Percentiles rank a stretch among this genome's conserved stretches.
phyloP scores from a whole-genome alignment of 2,113 vertebrate genomes.

The Ariopsis seemanni region DNA sequence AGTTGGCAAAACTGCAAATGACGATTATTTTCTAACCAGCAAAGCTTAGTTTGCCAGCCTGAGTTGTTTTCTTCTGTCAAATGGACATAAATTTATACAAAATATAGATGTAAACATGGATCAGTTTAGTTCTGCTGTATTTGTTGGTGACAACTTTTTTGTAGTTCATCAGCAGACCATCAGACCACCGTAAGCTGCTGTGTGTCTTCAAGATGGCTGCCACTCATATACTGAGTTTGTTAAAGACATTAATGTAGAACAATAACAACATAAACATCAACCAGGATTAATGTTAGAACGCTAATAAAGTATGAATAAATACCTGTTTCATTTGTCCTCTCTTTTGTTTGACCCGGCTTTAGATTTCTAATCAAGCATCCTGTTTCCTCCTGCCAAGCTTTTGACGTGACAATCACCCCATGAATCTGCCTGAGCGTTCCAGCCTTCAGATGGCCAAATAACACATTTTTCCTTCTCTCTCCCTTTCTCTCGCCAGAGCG shows the following conservation, averaged over 20 bases:
- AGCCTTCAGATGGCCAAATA: constrained; percentile 26
- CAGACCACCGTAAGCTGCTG: neutral
- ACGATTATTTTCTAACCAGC: neutral
- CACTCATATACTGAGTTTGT: neutral
- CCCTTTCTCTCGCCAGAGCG: neutral
- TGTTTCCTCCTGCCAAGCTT: constrained; percentile 12
- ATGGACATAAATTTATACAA: neutral
- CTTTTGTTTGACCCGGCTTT: constrained; percentile 16
- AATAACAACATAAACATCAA: neutral
- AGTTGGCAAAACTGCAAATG: neutral
- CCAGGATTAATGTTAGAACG: neutral
- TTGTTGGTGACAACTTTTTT: neutral
- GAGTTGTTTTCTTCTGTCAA: neutral
- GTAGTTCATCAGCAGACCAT: neutral
- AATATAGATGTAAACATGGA: neutral
- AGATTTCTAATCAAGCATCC: constrained; percentile 35
- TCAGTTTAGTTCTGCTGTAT: neutral
- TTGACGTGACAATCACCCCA: constrained; percentile 35
- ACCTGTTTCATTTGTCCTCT: constrained; percentile 11
- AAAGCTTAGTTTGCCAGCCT: neutral
- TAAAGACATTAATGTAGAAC: too few species aligned
- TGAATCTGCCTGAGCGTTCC: constrained; percentile 15
- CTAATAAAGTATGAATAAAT: constrained; percentile 16
- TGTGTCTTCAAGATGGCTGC: neutral
- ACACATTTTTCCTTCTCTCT: constrained; percentile 26